Base-by-base conservation (phyloP, 2,888 invertebrate genomes). In the Muschampia plurimacula region DNA sequence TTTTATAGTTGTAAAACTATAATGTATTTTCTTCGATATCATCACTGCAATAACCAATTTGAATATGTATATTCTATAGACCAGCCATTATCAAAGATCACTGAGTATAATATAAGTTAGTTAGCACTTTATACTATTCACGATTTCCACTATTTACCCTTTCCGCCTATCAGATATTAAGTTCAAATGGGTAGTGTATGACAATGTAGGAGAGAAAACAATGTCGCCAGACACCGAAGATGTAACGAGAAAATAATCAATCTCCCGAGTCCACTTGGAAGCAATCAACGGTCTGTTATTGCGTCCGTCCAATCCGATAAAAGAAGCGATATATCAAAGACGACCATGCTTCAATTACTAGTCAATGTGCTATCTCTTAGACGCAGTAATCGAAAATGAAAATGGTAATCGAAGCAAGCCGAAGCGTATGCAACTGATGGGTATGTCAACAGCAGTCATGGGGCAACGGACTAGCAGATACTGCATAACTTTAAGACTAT, bases 241-340 rank as follows among this genome's bases (percentile, higher is more conserved):
- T 44, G 82, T 92, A 92, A 90, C 88, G 88, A 92, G 92, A 91
- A 93, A 93, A 93, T 92, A 93, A 94, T 93, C 93, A 93, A 94
- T 94, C 92, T 92, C 86, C 86, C 85, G 80, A 89, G 90, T 92
- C 91, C 88, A 92, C 92, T 92, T 89, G 87, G 90, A 93, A 92
- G 92, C 94, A 94, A 95, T 94, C 94, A 94, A 91, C 89, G 89
- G 89, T 91, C 88, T 90, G 90, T 91, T 93, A 93, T 93, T 93
- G 89, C 90, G 91, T 92, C 91, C 89, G 89, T 92, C 89, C 91
- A 90, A 93, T 93, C 89, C 89, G 91, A 94, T 95, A 92, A 90
- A 90, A 89, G 91, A 89, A 87, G 83, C 92, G 93, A 95, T 95
- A 89, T 93, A 94, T 95, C 95, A 95, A 94, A 94, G 93, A 94